These are phyloP conservation scores for Zoanthus solanderi DNA, from an alignment of 92 coral and sea anemone species.

Conservation along the genomic window DNA sequence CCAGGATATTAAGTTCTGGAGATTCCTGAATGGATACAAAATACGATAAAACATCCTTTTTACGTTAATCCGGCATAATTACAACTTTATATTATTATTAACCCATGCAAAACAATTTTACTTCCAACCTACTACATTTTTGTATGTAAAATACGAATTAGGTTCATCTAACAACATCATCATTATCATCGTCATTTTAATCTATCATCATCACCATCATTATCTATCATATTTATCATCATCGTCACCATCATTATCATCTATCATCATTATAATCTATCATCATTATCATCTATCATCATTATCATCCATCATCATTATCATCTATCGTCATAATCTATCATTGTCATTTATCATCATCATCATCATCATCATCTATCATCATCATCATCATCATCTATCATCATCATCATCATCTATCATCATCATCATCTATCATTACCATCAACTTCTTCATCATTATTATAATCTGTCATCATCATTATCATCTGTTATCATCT, in stretches of 20 bases:
- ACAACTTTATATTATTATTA: not conserved
- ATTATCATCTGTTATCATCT: too few relatives aligned
- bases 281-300: too few relatives aligned
- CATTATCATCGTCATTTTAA: not conserved
- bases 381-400: too few relatives aligned
- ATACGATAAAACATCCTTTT: not conserved
- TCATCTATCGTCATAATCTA: too few relatives aligned
- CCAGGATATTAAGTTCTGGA: constrained; percentile 67
- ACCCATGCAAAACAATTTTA: too few relatives aligned
- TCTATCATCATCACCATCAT: too few relatives aligned
- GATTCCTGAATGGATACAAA: constrained; percentile 10
- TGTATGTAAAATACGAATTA: not conserved
- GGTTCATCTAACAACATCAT: not conserved
- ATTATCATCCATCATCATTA: too few relatives aligned
- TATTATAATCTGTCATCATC: too few relatives aligned
- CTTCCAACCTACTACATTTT: not conserved
- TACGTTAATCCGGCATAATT: not conserved
- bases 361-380: too few relatives aligned
- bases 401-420: too few relatives aligned
- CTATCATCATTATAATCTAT: not conserved
- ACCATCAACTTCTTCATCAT: not conserved
- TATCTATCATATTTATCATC: too few relatives aligned
- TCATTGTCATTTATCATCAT: too few relatives aligned
- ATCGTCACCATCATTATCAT: not conserved
- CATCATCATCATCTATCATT: not conserved